phyloP scores from a whole-genome alignment of 2,797 vertebrate species.

The Protosalanx chinensis region DNA sequence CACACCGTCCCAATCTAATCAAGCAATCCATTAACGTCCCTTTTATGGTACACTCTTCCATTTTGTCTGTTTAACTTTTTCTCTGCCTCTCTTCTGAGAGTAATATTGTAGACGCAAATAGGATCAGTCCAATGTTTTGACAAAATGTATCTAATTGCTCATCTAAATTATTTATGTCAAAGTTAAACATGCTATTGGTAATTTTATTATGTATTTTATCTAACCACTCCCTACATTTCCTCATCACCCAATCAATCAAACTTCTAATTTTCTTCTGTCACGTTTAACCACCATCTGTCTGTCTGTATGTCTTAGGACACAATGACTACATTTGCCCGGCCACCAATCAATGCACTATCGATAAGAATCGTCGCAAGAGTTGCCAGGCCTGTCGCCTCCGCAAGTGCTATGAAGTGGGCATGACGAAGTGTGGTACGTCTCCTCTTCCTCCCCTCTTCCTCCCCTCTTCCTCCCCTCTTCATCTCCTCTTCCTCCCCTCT shows the following conservation, averaged over 20 bases:
- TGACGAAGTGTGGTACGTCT: slow-evolving; percentile 93
- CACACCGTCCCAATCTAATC: not conserved
- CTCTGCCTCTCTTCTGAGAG: not conserved
- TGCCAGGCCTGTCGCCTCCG: slow-evolving; percentile 96
- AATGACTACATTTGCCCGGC: slow-evolving; percentile 98
- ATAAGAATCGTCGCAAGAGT: slow-evolving; percentile 97
- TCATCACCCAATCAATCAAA: not conserved
- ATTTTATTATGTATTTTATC: not conserved
- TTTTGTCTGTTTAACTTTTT: not conserved
- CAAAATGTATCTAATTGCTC: no score
- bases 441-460: not conserved
- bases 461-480: not conserved
- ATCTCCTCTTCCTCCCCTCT: no score
- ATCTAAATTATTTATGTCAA: no score
- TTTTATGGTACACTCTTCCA: not conserved
- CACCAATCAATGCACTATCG: slow-evolving; percentile 97
- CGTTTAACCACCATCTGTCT: not conserved
- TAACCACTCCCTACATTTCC: not conserved
- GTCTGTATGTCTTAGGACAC: slow-evolving; percentile 71
- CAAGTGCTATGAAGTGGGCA: slow-evolving; percentile 96
- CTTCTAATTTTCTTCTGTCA: not conserved
- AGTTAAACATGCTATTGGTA: no score
- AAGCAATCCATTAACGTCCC: not conserved
- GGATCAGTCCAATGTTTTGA: no score
- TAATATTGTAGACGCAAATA: not conserved